phyloP scores from a whole-genome alignment of 92 coral and sea anemone species.

The Porites evermanni region DNA sequence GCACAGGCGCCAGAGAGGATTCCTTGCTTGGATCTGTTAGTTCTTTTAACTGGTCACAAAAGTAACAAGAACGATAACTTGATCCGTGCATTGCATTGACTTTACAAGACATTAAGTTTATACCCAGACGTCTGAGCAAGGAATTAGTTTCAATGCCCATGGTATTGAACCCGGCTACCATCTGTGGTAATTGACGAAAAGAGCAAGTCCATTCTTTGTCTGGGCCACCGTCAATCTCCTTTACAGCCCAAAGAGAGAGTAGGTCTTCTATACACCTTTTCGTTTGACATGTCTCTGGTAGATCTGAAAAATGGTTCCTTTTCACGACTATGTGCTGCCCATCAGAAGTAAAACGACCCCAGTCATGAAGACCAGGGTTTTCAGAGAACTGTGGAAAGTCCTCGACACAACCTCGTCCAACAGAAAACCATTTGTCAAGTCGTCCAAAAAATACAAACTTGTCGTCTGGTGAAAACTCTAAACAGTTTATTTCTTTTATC shows the following conservation, averaged over 20 bases:
- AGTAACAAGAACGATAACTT: not conserved
- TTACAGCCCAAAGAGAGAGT: not conserved
- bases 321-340: not conserved
- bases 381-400: slow-evolving; percentile 28
- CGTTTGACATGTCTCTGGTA: not conserved
- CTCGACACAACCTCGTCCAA: slow-evolving; percentile 10
- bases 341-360: not conserved
- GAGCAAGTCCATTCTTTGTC: not conserved
- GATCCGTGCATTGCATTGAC: no score
- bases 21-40: not conserved
- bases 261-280: not conserved
- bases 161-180: not conserved
- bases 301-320: not conserved
- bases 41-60: not conserved
- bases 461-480: slow-evolving; percentile 38
- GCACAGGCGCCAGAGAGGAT: not conserved
- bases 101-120: not conserved
- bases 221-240: not conserved
- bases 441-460: slow-evolving; percentile 47
- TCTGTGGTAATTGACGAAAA: not conserved
- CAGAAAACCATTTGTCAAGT: slow-evolving; percentile 50
- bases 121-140: not conserved
- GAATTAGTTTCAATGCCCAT: no score
- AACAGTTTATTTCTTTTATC: not conserved
- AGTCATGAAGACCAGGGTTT: not conserved